These are phyloP conservation scores for Leptopterna dolabrata DNA, from an alignment of 2,888 invertebrate species.

Conservation along the genomic window DNA sequence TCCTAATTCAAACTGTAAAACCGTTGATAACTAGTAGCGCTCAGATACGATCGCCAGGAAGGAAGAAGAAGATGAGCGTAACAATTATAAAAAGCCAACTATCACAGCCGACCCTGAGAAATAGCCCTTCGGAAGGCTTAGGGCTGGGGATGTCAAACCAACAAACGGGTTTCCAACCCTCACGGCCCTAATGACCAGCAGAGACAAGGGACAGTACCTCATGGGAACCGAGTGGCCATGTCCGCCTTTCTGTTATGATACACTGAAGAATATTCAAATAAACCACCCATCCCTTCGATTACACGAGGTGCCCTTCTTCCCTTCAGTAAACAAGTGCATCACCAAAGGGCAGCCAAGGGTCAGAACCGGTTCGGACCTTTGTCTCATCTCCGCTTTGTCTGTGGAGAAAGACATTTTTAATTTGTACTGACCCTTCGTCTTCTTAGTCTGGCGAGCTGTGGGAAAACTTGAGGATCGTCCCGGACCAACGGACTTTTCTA, in stretches of 20 bases:
- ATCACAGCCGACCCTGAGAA: background rate
- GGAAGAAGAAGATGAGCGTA: no score
- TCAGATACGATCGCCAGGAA: no score
- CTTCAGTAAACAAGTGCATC: constrained; percentile 11
- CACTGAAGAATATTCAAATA: no score
- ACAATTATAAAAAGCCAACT: background rate
- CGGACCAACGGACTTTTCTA: background rate
- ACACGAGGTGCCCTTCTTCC: background rate
- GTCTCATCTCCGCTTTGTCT: constrained; percentile 26
- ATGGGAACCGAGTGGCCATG: background rate
- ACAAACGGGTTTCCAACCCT: constrained; percentile 13
- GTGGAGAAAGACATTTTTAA: constrained; percentile 18
- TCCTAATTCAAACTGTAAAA: no score
- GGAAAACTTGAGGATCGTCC: background rate
- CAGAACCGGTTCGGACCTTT: constrained; percentile 48
- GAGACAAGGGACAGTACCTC: background rate
- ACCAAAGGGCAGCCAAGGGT: constrained; percentile 20
- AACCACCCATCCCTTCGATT: background rate
- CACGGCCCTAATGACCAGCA: background rate
- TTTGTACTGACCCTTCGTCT: background rate
- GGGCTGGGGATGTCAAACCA: background rate
- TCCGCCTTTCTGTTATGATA: background rate
- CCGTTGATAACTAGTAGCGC: no score
- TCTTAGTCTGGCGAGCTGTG: background rate
- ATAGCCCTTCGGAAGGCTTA: background rate